Evolutionary conservation across 2,113 vertebrate species (phyloP).

Genomic region (Pelusios castaneus): DNA sequence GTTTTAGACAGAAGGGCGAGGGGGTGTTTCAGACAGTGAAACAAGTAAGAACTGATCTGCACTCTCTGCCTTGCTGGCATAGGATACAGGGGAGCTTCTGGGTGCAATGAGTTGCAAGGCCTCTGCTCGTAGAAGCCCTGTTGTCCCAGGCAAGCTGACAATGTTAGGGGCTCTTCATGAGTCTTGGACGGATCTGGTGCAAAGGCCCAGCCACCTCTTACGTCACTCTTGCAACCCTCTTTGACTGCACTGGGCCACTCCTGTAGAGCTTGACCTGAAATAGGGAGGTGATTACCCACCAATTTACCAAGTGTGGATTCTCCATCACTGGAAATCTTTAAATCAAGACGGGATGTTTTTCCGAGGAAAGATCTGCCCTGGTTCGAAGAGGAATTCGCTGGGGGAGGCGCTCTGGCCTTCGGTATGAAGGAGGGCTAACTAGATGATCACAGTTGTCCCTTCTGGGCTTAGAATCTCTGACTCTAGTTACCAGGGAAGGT

Average conservation of each 20-base stretch:
- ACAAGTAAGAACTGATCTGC: not conserved
- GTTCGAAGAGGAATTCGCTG: not conserved
- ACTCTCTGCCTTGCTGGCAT: rapidly evolving
- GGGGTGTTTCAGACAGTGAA: not conserved
- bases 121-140: not conserved
- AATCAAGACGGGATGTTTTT: not conserved
- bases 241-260: not conserved
- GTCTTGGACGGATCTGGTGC: not conserved
- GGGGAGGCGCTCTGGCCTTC: not conserved
- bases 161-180: not conserved
- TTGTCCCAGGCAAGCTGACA: not conserved
- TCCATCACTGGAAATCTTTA: not conserved
- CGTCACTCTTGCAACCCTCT: not conserved
- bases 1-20: not conserved
- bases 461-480: not conserved
- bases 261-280: not conserved
- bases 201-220: not conserved
- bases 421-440: not conserved
- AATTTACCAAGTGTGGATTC: not conserved
- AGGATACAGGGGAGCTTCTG: not conserved
- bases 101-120: not conserved
- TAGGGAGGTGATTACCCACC: not conserved
- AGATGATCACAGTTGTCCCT: not conserved
- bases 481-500: not conserved
- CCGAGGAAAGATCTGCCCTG: not conserved